Base-by-base conservation (phyloP, 2,888 invertebrate genomes). In the Ormyrus nitidulus region DNA sequence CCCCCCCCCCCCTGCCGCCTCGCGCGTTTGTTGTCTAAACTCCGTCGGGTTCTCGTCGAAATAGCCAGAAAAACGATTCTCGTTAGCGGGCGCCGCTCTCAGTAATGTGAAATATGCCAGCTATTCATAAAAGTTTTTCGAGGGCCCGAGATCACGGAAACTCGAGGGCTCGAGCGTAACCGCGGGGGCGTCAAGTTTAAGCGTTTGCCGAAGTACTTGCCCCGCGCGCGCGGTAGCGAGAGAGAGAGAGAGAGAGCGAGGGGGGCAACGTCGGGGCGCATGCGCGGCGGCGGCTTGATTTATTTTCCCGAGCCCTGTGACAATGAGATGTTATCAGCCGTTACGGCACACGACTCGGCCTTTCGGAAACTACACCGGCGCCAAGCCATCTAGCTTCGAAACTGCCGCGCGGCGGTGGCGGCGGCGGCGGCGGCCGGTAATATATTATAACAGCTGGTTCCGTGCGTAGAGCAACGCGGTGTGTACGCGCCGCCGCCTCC, bases 291-390 rank as follows among this genome's bases (percentile, higher is more conserved):
- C 54, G 19, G 59, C 44, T 46, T 79, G 87, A 88, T 88, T 88
- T 88, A 88, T 88, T 80, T 82, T 71, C 64, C 44, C 68, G 10
- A 13, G 81, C 80, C 80, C 82, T 83, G 86, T 86, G 87, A 88
- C 88, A 88, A 88, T 87, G 86, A 87, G 88, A 89, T 88, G 86
- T 86, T 89, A 88, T 89, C 88, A 85, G 66, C 59, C 64, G 79
- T 65, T 58, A 59, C 75, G 75, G 79, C 53, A 48, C 53, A 53
- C 56, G 34, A 34, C 34, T 34, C 34, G 34, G 34, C 34, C 34
- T 34, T 34, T 34, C 13, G 54, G 72, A 72, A 64, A 77, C 77
- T 56, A 56, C 19, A 62, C 62, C 70, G 62, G 69, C 64, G 62
- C 34, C 34, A 34, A 34, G 34, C 34, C 34, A 34, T 77, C 56